These are phyloP conservation scores for Mus minutoides DNA, from an alignment of 2,797 vertebrate species.

Conservation along the genomic window DNA sequence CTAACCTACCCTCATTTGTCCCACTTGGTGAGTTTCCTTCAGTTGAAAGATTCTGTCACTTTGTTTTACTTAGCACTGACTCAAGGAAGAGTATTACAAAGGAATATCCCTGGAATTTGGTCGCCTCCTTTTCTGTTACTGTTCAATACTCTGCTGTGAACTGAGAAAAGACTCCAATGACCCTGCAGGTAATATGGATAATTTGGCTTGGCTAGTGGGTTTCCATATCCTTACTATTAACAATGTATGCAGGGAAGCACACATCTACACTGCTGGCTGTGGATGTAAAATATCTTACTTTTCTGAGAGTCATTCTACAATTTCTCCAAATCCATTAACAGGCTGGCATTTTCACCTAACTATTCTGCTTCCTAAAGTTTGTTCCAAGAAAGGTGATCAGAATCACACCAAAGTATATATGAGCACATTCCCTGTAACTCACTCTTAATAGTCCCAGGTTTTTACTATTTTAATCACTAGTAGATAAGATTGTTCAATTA, in stretches of 20 bases:
- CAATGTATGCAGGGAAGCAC: not conserved
- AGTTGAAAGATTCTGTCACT: constrained; percentile 36
- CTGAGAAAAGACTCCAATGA: accelerated
- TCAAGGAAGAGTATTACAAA: not conserved
- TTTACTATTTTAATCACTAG: constrained; percentile 7
- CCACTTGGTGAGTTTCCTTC: constrained; percentile 15
- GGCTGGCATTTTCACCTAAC: not conserved
- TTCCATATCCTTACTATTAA: not conserved
- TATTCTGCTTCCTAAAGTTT: constrained; percentile 5
- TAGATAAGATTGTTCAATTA: not conserved
- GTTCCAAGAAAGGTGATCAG: not conserved
- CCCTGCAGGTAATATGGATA: not conserved
- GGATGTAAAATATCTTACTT: not conserved
- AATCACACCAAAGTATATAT: not conserved
- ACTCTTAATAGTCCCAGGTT: not conserved
- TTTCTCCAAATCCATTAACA: constrained; percentile 9
- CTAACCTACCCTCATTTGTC: not conserved
- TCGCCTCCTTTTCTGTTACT: accelerated
- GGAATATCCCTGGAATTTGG: not conserved
- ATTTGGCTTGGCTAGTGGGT: not conserved
- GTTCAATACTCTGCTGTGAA: accelerated
- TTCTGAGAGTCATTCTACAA: constrained; percentile 18
- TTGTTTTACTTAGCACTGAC: constrained; percentile 38
- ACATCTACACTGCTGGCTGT: not conserved
- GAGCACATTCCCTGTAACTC: not conserved